Conservation (phyloP, 1,140 invertebrate species). For the Panagrolaimus sp. region DNA sequence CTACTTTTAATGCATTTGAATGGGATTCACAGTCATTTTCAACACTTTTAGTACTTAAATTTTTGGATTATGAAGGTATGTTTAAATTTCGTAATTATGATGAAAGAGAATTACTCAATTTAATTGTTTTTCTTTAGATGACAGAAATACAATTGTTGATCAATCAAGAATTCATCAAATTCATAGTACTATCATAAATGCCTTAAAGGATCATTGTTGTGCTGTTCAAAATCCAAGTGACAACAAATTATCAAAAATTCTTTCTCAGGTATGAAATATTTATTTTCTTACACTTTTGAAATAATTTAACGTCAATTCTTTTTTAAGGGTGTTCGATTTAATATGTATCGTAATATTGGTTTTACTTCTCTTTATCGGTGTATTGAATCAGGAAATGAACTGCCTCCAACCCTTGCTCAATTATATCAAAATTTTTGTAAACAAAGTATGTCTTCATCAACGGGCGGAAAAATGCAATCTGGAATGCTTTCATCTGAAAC, state of each 20-base stretch:
- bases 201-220: slow-evolving; percentile 57
- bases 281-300: slow-evolving; percentile 1
- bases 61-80: slow-evolving; percentile 32
- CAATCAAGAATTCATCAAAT: slow-evolving; percentile 40
- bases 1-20: slow-evolving; percentile 41
- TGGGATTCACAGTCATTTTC: slow-evolving; percentile 48
- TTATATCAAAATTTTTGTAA: slow-evolving; percentile 4
- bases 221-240: slow-evolving; percentile 27
- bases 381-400: neutral
- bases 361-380: neutral
- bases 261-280: slow-evolving; percentile 43
- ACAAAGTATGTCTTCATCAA: neutral
- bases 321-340: neutral
- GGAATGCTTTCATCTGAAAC: too few relatives aligned
- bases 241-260: slow-evolving; percentile 50
- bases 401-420: neutral
- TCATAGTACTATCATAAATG: slow-evolving; percentile 55
- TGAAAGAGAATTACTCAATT: neutral
- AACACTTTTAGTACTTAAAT: slow-evolving; percentile 49
- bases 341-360: neutral
- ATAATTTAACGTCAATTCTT: neutral
- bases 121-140: slow-evolving; percentile 36
- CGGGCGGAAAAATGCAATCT: too few relatives aligned
- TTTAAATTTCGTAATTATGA: slow-evolving; percentile 9
- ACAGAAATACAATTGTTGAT: slow-evolving; percentile 30